phyloP scores from a whole-genome alignment of 2,113 vertebrate species.

The Crypturellus undulatus region DNA sequence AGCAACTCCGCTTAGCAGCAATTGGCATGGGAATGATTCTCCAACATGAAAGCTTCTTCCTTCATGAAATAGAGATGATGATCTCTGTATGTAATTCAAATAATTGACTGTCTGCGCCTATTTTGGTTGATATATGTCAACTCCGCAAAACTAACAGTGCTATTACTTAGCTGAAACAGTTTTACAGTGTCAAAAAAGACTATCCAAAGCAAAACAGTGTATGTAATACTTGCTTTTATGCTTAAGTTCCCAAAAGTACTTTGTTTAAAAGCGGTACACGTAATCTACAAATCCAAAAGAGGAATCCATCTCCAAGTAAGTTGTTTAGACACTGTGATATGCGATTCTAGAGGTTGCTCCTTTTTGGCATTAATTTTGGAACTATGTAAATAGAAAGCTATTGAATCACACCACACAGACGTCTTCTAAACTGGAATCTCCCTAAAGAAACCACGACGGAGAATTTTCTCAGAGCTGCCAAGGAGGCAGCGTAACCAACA shows the following conservation, averaged over 20 bases:
- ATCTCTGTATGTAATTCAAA: not conserved
- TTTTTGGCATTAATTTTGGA: not conserved
- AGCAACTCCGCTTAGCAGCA: not conserved
- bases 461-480: not conserved
- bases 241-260: not conserved
- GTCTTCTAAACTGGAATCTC: not conserved
- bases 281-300: not conserved
- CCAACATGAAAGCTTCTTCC: not conserved
- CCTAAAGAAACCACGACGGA: not conserved
- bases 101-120: conserved; percentile 47
- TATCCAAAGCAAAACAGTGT: not conserved
- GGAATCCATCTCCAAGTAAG: conserved; percentile 19
- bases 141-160: not conserved
- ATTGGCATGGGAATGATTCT: not conserved
- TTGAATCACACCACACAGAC: conserved; percentile 20
- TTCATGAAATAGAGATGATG: conserved; percentile 8
- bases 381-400: conserved; percentile 48
- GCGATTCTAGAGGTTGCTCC: not conserved
- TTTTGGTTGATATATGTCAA: conserved; percentile 37
- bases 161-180: not conserved
- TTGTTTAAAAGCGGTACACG: not conserved
- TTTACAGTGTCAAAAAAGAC: not conserved
- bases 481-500: not conserved
- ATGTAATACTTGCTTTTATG: not conserved
- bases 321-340: not conserved